Percentiles rank a stretch among this genome's conserved stretches.
Evolutionary conservation across 2,113 vertebrate species (phyloP).

Genomic region (Danionella cerebrum): DNA sequence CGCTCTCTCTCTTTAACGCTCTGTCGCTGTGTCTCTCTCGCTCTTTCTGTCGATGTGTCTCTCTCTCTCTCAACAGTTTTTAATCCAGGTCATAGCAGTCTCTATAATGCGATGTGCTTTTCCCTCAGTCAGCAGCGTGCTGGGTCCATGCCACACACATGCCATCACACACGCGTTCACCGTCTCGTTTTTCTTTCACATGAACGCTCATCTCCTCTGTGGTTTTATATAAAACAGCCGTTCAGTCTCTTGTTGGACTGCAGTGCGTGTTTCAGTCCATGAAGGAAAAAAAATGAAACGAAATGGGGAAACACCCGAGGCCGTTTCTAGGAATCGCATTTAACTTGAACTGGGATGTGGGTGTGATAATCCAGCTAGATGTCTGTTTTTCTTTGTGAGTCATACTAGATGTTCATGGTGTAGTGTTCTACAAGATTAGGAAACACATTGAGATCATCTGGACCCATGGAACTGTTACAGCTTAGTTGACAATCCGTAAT

Average conservation of each 20-base stretch:
- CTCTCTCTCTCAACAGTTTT: neutral
- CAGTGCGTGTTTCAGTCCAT: neutral
- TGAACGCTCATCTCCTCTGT: neutral
- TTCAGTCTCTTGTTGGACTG: neutral
- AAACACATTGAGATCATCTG: too few species aligned
- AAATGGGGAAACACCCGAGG: neutral
- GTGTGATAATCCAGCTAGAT: conserved; percentile 11
- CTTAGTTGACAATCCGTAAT: too few species aligned
- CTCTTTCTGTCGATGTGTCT: neutral
- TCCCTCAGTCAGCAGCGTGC: neutral
- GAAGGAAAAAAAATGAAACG: neutral
- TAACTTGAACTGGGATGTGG: neutral
- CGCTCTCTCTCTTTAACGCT: neutral
- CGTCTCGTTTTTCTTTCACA: neutral
- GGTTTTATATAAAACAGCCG: neutral
- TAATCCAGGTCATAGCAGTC: neutral
- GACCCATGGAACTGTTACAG: too few species aligned
- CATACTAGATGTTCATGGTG: neutral
- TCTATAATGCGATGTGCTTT: neutral
- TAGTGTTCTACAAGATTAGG: too few species aligned
- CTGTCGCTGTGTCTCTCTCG: neutral
- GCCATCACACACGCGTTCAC: neutral
- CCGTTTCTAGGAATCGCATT: neutral
- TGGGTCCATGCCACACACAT: neutral
- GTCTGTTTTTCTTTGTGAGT: neutral